These are phyloP conservation scores for Anoplophora glabripennis DNA, from an alignment of 1,140 invertebrate genomes.

Conservation along the genomic window DNA sequence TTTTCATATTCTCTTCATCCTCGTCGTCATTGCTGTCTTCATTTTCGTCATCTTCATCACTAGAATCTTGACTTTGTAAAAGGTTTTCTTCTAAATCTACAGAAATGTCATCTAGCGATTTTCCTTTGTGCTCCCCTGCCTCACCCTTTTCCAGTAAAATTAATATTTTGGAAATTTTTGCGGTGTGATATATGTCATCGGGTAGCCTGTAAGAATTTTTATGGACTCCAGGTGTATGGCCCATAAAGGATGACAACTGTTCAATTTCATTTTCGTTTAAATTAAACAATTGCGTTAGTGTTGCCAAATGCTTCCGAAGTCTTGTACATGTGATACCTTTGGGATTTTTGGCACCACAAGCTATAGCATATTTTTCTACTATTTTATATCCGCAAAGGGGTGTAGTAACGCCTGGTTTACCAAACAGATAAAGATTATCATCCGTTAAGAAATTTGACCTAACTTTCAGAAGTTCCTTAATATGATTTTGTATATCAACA, in stretches of 20 bases:
- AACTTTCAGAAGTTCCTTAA: conserved; percentile 12
- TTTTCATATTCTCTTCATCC: neutral
- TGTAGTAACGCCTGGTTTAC: conserved; percentile 1
- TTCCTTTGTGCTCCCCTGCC: conserved; percentile 37
- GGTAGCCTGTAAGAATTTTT: conserved; percentile 23
- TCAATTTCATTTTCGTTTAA: conserved; percentile 41
- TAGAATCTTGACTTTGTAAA: no score
- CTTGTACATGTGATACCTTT: conserved; percentile 28
- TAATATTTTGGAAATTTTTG: conserved; percentile 23
- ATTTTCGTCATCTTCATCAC: no score
- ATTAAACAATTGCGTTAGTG: conserved; percentile 46
- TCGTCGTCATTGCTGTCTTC: neutral
- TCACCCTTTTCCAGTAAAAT: conserved; percentile 31
- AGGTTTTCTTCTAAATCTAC: conserved; percentile 37
- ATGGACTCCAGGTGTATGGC: conserved; percentile 28
- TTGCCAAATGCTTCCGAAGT: conserved; percentile 45
- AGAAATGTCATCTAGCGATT: conserved; percentile 44
- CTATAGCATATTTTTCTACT: conserved; percentile 6
- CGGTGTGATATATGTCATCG: conserved; percentile 23
- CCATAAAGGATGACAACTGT: conserved; percentile 43
- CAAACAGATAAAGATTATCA: conserved; percentile 26
- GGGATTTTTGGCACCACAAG: conserved; percentile 19
- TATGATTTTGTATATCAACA: conserved; percentile 13
- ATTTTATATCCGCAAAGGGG: conserved; percentile 16
- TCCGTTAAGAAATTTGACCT: conserved; percentile 15